Evolutionary conservation across 2,797 vertebrate genomes (phyloP), one percentile per base, ranked within the genome.

Genomic region (Hemibagrus guttatus): DNA sequence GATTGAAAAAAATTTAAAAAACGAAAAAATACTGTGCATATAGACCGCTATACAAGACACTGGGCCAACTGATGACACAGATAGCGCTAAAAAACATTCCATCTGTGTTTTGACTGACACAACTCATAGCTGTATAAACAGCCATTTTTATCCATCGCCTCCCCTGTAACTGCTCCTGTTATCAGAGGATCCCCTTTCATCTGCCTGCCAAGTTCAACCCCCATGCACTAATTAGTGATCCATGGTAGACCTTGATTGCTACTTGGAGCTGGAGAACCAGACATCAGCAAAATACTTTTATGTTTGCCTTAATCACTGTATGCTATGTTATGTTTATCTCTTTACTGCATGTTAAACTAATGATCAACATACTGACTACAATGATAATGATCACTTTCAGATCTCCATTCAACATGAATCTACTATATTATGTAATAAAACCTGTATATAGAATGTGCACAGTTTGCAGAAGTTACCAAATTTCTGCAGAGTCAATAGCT

Each of bases 111-210:
- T 80, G 90, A 90, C 84, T 89, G 88, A 63, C 42, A 26, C 49
- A 14, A 69, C 74, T 58, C 61, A 16, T 28, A 69, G 74, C 61
- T n/a, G 28, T 61, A 54, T 52, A 87, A 61, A 84, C 76, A 84
- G 31, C 76, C 85, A 81, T 75, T 83, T 84, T 59, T 81, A 68
- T 11, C 35, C 23, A 0, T 78, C 84, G 90, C 75, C 78, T 46
- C 69, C 61, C 89, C 66, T 80, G 52, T 56, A 81, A 84, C 85
- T 59, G 89, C 83, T 89, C 88, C 84, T 84, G 83, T 91, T 91
- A 91, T 87, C 86, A 81, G 80, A 72, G 4, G 0, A 49, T 81
- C 56, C 31, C 31, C 88, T 93, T 92, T 94, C 87, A 94, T 94
- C 92, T 91, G 87, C 1, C 82, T 71, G 92, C 93, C 93, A 93